Evolutionary conservation across 2,797 vertebrate genomes (phyloP).

Genomic region (Perdix hodgsoniae): DNA sequence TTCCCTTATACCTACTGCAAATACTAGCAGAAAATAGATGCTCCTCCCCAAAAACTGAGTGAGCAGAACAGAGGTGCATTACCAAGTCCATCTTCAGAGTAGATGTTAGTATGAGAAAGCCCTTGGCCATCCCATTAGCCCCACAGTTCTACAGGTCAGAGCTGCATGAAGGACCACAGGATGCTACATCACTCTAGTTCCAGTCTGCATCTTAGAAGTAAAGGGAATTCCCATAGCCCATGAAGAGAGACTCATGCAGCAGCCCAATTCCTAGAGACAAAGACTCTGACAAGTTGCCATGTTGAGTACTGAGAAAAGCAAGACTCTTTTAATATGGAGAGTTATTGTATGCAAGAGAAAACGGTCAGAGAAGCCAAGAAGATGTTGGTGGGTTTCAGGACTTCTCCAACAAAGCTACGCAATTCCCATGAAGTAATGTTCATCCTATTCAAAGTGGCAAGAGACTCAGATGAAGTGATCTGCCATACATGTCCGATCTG

Average conservation of each 20-base stretch:
- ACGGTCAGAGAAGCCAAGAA: not conserved
- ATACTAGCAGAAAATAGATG: slow-evolving; percentile 30
- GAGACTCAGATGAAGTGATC: not conserved
- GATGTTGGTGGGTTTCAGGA: not conserved
- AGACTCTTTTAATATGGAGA: not conserved
- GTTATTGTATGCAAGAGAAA: not conserved
- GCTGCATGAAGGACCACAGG: slow-evolving; percentile 54
- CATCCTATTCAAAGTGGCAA: not conserved
- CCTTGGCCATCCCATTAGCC: slow-evolving; percentile 81
- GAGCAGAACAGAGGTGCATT: slow-evolving; percentile 53
- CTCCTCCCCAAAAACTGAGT: slow-evolving; percentile 14
- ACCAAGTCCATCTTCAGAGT: slow-evolving; percentile 93
- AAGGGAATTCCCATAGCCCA: not conserved
- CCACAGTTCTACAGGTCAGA: slow-evolving; percentile 89
- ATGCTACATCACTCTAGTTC: slow-evolving; percentile 60
- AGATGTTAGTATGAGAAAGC: slow-evolving; percentile 89
- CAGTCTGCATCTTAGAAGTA: slow-evolving; percentile 19
- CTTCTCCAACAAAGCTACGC: not conserved
- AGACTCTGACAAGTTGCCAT: not conserved
- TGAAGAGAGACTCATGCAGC: not conserved
- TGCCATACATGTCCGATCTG: not conserved
- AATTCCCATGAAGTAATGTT: not conserved
- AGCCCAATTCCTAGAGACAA: not conserved
- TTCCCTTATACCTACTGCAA: slow-evolving; percentile 43
- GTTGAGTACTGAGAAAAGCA: not conserved